phyloP scores from a whole-genome alignment of 1,140 invertebrate species.

The Cydia splendana region DNA sequence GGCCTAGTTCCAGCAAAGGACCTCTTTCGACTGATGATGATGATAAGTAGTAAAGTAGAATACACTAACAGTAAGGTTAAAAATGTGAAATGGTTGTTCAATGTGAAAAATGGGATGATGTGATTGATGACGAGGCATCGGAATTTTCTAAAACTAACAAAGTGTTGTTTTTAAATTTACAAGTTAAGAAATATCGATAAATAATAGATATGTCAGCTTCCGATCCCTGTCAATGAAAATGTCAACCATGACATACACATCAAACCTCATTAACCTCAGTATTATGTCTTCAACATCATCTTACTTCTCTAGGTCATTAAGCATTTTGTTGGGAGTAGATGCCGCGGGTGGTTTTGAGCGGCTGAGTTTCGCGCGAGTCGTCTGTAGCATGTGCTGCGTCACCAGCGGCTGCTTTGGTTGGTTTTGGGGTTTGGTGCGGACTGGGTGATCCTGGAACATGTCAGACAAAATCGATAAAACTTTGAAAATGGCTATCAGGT shows the following conservation, averaged over 20 bases:
- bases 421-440: constrained; percentile 56
- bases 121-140: not conserved
- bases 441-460: constrained; percentile 62
- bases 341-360: constrained; percentile 58
- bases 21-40: too few species aligned
- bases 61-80: too few species aligned
- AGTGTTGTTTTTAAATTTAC: not conserved
- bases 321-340: constrained; percentile 68
- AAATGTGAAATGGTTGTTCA: not conserved
- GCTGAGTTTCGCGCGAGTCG: constrained; percentile 64
- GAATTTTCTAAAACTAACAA: not conserved
- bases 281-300: constrained; percentile 21
- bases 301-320: constrained; percentile 70
- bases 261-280: constrained; percentile 30
- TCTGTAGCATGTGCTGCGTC: constrained; percentile 63
- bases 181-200: too few species aligned
- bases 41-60: too few species aligned
- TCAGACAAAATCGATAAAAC: too few species aligned
- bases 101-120: not conserved
- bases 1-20: too few species aligned
- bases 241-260: constrained; percentile 28
- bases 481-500: too few species aligned
- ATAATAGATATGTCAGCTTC: not conserved
- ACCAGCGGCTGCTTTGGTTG: constrained; percentile 56
- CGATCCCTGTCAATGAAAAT: constrained; percentile 12